Base-by-base conservation (phyloP, 2,888 invertebrate species). In the Caenorhabditis sp. region DNA sequence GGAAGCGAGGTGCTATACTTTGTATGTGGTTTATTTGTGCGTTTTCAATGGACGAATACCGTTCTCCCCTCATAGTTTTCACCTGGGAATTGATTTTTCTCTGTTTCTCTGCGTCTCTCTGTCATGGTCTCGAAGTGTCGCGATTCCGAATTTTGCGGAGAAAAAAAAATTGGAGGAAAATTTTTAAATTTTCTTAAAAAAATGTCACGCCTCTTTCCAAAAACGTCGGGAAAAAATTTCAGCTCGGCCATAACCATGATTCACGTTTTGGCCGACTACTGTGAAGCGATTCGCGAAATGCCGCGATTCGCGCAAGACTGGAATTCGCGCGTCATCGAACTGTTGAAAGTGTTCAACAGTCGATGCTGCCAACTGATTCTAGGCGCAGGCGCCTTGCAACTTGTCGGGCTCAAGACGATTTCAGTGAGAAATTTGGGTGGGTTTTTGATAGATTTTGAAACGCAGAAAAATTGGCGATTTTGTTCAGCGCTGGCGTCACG, bases 321-420 rank as follows among this genome's bases (percentile, higher is more conserved):
- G 64, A 74, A 75, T 31, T 74, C 74, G 3, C 96, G 88, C 89
- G 66, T 90, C 2, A 84, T 90, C 49, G 89, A 90, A 68, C 78
- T 90, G n/a, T 73, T 88, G 21, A 88, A 90, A 88, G 87, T 87
- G 62, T 91, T 91, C 83, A 91, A 78, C 63, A 81, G 81, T 64
- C 87, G 90, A 66, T 89, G 90, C 1, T 96, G 95, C 89, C 96
- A 97, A 88, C 91, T 99, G 82, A 94, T 99, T 64, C 91, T 99
- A 65, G 97, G 97, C 54, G 97, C 97, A 51, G 97, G 97, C 54
- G 97, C 99, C 6, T 92, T 97, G 87, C 93, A 94, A 86, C 93
- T 95, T 77, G 95, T 95, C 49, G 97, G 97, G 0, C 84, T 90
- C 57, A 90, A 89, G 79, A 95, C 94, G 27, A 96, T 96, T 78